Evolutionary conservation across 2,888 invertebrate species (phyloP).

Genomic region (Lochmaea crataegi): DNA sequence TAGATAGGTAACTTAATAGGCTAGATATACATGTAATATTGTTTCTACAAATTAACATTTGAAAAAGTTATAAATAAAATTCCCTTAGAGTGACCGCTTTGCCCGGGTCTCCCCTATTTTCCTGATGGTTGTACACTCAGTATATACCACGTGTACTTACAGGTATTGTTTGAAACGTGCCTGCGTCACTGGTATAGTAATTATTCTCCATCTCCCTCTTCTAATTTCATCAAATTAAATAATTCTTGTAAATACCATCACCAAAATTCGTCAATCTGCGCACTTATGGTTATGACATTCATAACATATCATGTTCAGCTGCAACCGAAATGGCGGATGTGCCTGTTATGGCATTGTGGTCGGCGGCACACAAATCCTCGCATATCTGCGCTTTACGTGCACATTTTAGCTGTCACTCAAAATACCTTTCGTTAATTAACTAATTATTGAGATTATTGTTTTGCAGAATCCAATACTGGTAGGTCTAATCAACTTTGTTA

Average conservation of each 20-base stretch:
- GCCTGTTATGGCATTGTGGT: slow-evolving; percentile 49
- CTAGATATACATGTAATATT: no score
- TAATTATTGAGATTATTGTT: slow-evolving; percentile 57
- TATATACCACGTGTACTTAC: no score
- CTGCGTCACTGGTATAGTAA: neutral
- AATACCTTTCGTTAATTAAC: slow-evolving; percentile 58
- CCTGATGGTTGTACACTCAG: no score
- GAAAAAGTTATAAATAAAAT: no score
- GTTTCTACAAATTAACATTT: no score
- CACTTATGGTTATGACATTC: slow-evolving; percentile 38
- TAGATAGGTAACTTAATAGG: no score
- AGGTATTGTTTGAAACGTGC: neutral
- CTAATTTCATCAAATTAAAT: slow-evolving; percentile 5
- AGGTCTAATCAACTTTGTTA: slow-evolving; percentile 6
- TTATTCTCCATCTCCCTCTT: neutral
- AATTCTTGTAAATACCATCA: slow-evolving; percentile 16
- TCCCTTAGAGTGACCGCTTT: no score
- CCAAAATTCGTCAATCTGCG: slow-evolving; percentile 29
- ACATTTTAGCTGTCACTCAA: slow-evolving; percentile 56
- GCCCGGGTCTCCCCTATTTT: no score
- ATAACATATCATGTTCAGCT: slow-evolving; percentile 37
- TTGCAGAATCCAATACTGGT: slow-evolving; percentile 29
- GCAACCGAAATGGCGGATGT: slow-evolving; percentile 41
- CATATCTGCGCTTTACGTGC: slow-evolving; percentile 48
- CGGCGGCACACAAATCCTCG: slow-evolving; percentile 48